Evolutionary conservation across 2,113 vertebrate species (phyloP).

Genomic region (cattle (Bos taurus)): ARS-UCD2.0 NC_037336.1:82622001-82622500

Average conservation of each 20-base stretch:
- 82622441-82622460: not conserved
- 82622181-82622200: not conserved
- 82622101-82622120: not conserved
- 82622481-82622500: not conserved
- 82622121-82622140: not conserved
- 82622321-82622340: not conserved
- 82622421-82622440: not conserved
- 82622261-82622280: not conserved
- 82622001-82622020: not conserved
- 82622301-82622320: not conserved
- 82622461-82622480: not conserved
- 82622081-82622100: not conserved
- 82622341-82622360: not conserved
- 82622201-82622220: not conserved
- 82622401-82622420: not conserved
- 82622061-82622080: not conserved
- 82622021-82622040: not conserved
- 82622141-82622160: not conserved
- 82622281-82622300: not conserved
- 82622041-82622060: not conserved
- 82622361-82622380: not conserved
- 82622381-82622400: not conserved
- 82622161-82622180: not conserved
- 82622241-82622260: not conserved
- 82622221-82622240: not conserved